Evolutionary conservation across 1,140 invertebrate genomes (phyloP), one percentile per base, ranked within the genome.

Genomic region (Micrasema longulum): DNA sequence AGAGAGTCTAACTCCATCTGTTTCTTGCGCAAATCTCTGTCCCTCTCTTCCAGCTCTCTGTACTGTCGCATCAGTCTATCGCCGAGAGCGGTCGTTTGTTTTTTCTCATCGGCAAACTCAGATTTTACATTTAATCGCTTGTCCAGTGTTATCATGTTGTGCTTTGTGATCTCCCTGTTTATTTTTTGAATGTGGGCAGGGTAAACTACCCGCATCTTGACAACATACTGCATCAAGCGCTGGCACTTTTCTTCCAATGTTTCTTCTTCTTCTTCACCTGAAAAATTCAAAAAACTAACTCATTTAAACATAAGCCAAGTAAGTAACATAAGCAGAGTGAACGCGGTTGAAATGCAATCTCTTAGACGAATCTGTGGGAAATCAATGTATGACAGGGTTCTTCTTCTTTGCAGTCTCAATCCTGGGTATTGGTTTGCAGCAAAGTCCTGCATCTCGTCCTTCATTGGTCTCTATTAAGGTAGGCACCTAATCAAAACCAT

Each of bases 171-270:
- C 20, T 60, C 36, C 26, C 26, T 12, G n/a, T 60, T 23, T 6
- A 69, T 23, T 41, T 62, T 69, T 7, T 7, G n/a, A 5, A 69
- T 48, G 55, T 69, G 23, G 2, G 52, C 23, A 10, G 57, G 41
- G 20, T 50, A 69, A 14, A 11, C 10, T 3, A 47, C 22, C 1
- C 68, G 20, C 68, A 69, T 69, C 11, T 57, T 41, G 2, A 62
- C 68, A 11, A 69, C 55, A 11, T 16, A 47, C 23, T 69, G 47
- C 53, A 69, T 69, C 16, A 62, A 38, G 12, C 31, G 11, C 23
- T 53, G n/a, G 18, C 55, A 62, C 23, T 60, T 60, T 35, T 69
- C 53, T 60, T 69, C 55, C 11, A 67, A 22, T 7, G 64, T 67
- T 11, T 9, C 31, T 23, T 67, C 64, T 36, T 65, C 63, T 50